Base-by-base conservation (phyloP, 2,797 vertebrate genomes). In the Eremophila alpestris region DNA sequence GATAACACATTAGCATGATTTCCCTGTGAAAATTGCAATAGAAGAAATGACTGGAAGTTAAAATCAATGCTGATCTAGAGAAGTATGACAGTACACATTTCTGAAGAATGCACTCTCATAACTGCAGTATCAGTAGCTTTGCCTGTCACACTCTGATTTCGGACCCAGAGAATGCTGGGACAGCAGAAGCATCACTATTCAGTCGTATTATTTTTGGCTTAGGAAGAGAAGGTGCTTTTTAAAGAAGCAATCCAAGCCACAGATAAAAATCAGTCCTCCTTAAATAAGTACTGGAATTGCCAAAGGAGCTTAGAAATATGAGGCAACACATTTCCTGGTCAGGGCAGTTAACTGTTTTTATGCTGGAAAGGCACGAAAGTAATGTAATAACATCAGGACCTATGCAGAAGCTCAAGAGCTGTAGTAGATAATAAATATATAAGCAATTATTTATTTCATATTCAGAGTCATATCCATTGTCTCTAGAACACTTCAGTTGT, bases 41-140 rank as follows among this genome's bases (percentile, higher is more conserved):
- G 81, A 93, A 92, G n/a, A 88, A 83, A 91, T 60, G 5, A 73
- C 27, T 40, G 30, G 75, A 87, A 91, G 67, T 91, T 91, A 83
- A 96, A 94, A 91, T 92, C 79, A 71, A 91, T 92, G 80, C 70
- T 94, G 88, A 93, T 85, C 79, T 6, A 87, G 40, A 82, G 60
- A 90, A 92, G 36, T 48, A 87, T n/a, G 62, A 94, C 77, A 90
- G 83, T 40, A 71, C 16, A 83, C 40, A 48, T 46, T 95, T 69
- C 71, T 94, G 76, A 94, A 91, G 89, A 94, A 93, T 81, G 48
- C 29, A 56, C 45, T 91, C 91, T 94, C 70, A 56, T 93, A 94
- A 76, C 73, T 79, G 41, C 40, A 52, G 22, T 32, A 74, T 59
- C 74, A 69, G 82, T 67, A 49, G 82, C 91, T 89, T 55, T 69